Conservation (phyloP, 1,140 invertebrate species). For the Cotesia typhae region DNA sequence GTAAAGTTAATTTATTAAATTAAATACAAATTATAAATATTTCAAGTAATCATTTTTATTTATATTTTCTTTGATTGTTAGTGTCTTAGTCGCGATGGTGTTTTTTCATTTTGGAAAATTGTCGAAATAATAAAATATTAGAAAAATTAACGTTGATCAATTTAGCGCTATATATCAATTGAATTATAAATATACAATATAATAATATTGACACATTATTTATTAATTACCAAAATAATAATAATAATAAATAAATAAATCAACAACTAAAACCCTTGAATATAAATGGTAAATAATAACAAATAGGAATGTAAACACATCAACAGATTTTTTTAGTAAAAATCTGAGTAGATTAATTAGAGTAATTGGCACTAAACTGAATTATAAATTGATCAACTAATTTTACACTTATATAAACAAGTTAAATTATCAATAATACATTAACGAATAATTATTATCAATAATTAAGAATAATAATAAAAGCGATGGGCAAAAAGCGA, state of each 20-base stretch:
- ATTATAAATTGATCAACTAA: conserved; percentile 13
- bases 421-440: neutral
- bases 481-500: conserved; percentile 13
- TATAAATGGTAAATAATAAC: neutral
- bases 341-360: neutral
- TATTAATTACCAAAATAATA: too few species aligned
- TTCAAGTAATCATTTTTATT: conserved; percentile 25
- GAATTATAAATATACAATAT: too few species aligned
- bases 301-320: neutral
- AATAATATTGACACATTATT: too few species aligned
- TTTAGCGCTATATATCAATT: neutral
- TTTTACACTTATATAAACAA: neutral
- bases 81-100: conserved; percentile 9
- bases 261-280: too few species aligned
- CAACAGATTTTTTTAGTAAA: neutral
- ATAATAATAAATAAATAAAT: too few species aligned
- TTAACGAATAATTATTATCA: neutral
- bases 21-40: conserved; percentile 1
- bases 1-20: neutral
- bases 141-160: neutral
- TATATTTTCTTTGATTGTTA: conserved; percentile 7
- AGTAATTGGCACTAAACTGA: conserved; percentile 12
- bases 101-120: neutral
- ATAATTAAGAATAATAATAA: neutral
- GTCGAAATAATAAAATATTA: neutral